Percentiles rank a stretch among this genome's conserved stretches.
Evolutionary conservation across 2,797 vertebrate species (phyloP).

Genomic region (Coendou prehensilis): DNA sequence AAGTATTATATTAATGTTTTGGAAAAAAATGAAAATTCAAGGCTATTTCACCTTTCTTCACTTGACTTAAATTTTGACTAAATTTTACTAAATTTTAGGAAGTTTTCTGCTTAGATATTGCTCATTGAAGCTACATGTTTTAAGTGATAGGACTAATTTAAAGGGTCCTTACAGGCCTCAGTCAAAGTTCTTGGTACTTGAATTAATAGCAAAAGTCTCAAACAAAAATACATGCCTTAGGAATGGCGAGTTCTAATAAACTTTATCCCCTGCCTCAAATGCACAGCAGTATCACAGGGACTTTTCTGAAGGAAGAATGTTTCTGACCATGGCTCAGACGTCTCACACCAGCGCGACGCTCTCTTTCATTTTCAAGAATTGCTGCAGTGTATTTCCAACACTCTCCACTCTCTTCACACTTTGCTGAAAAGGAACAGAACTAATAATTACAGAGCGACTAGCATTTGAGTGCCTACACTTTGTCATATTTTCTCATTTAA

Average conservation of each 20-base stretch:
- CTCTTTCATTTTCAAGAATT: background rate
- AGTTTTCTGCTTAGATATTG: background rate
- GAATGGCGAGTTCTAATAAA: background rate
- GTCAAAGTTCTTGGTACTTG: background rate
- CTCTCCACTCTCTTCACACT: background rate
- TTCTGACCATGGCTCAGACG: background rate
- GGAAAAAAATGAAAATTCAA: slow-evolving; percentile 13
- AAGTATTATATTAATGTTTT: background rate
- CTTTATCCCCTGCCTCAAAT: background rate
- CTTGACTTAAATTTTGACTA: background rate
- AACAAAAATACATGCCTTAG: background rate
- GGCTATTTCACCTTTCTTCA: background rate
- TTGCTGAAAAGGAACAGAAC: background rate
- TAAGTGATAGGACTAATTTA: background rate
- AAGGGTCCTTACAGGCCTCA: background rate
- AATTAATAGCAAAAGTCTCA: background rate
- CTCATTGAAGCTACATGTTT: background rate
- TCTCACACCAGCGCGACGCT: fast-evolving
- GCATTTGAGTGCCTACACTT: background rate
- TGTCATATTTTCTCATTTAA: background rate
- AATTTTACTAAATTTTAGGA: background rate
- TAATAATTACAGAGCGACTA: background rate
- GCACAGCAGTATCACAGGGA: background rate
- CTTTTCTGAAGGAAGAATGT: background rate
- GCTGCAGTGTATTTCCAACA: background rate